phyloP scores from a whole-genome alignment of 1,140 invertebrate species.

The Heliconius hermathena region DNA sequence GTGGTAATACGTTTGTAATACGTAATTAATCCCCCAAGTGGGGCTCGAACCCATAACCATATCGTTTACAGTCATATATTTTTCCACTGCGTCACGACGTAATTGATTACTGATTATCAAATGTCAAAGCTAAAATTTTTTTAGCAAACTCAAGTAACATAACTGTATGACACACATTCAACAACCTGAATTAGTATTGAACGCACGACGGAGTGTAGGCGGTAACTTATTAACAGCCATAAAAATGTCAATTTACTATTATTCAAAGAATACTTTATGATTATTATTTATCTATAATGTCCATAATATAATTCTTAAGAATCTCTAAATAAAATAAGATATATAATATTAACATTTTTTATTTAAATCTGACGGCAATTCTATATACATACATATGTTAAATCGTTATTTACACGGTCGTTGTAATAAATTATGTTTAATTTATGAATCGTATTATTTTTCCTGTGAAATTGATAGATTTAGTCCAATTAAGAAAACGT shows the following conservation, averaged over 20 bases:
- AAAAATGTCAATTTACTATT: slow-evolving; percentile 10
- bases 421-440: slow-evolving; percentile 3
- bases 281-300: slow-evolving; percentile 12
- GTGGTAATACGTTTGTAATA: no score
- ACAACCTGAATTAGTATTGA: neutral
- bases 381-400: neutral
- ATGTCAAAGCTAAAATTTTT: no score
- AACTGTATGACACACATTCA: slow-evolving; percentile 3
- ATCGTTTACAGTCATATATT: no score
- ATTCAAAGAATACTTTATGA: slow-evolving; percentile 1
- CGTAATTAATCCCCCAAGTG: no score
- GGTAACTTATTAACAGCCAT: neutral
- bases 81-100: no score
- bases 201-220: neutral
- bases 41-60: no score
- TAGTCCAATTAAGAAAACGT: neutral
- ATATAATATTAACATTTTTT: slow-evolving; percentile 7
- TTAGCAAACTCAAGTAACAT: neutral
- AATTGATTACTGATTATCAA: no score
- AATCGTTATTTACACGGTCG: neutral
- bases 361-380: neutral
- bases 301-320: neutral
- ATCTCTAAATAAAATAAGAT: neutral
- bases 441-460: neutral
- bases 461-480: neutral